Conservation (phyloP, 2,888 invertebrate genomes). For the Sarcophaga subvicina region DNA sequence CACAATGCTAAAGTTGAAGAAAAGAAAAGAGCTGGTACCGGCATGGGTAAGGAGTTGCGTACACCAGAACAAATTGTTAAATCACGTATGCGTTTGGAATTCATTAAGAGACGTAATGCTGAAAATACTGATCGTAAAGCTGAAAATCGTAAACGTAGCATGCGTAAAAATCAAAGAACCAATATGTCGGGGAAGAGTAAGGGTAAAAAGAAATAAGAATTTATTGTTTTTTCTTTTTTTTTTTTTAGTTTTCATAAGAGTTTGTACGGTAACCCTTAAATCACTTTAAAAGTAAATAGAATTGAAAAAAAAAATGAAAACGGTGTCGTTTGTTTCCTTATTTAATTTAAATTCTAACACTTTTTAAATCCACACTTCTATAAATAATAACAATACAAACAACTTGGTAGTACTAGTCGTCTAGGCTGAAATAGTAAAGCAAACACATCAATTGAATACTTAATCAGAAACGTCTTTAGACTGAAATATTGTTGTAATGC, state of each 20-base stretch:
- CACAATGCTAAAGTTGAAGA: slow-evolving; percentile 89
- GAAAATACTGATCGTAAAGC: slow-evolving; percentile 81
- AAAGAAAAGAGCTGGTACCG: slow-evolving; percentile 83
- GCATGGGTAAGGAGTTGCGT: slow-evolving; percentile 85
- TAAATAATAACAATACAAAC: slow-evolving; percentile 4
- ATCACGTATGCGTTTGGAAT: slow-evolving; percentile 84
- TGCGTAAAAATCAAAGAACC: slow-evolving; percentile 76
- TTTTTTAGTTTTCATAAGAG: slow-evolving; percentile 39
- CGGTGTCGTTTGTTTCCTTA: not conserved
- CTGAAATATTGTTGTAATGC: slow-evolving; percentile 5
- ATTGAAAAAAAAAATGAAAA: slow-evolving; percentile 24
- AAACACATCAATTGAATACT: slow-evolving; percentile 23
- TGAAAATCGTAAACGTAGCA: slow-evolving; percentile 80
- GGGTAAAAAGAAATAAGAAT: slow-evolving; percentile 55
- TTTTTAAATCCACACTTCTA: not conserved
- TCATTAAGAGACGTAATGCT: slow-evolving; percentile 86
- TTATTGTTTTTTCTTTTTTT: not conserved
- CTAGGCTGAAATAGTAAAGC: not conserved
- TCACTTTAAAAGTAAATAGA: slow-evolving; percentile 28
- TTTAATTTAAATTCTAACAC: not conserved
- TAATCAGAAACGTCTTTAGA: slow-evolving; percentile 16
- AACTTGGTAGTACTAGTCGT: not conserved
- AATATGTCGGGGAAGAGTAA: slow-evolving; percentile 60
- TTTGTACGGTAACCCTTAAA: slow-evolving; percentile 13
- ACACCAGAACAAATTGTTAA: slow-evolving; percentile 91